Evolutionary conservation across 2,797 vertebrate species (phyloP), one percentile per base, ranked within the genome.

Genomic region (Acipenser transmontanus): DNA sequence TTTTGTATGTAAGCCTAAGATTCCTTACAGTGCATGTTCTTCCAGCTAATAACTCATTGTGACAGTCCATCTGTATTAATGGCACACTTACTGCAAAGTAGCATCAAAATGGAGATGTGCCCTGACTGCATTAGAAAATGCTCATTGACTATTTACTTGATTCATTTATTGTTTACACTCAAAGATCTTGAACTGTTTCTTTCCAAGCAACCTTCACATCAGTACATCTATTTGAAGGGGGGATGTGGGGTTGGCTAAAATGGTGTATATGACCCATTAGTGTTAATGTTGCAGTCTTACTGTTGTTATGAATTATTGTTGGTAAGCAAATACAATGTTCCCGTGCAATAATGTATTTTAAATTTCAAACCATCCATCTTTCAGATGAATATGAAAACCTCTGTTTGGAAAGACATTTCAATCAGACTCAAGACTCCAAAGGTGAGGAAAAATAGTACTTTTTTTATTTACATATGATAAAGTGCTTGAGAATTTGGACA

Each of bases 41-140:
- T 84, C 80, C 79, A 86, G 87, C 74, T 82, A 86, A 81, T 84
- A 83, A 80, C 79, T 87, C 66, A 68, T 77, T 61, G 56, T 78
- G 80, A 78, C 83, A 85, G 81, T 90, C 89, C 88, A 90, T 89
- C 87, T 89, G 86, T 89, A 89, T 90, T 91, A 89, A 89, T 89
- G 85, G 81, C 84, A 82, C 76, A 63, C 61, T 63, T 59, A 63
- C 13, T 81, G 82, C 84, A 84, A 89, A 73, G 83, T 79, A 83
- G 80, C 84, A 87, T 86, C 76, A 72, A 72, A 67, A 69, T 76
- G 7, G 77, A 77, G 62, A 64, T 74, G 72, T 72, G 67, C 71
- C 59, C 75, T 76, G 73, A 76, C 78, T 63, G 66, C 82, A 81
- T 66, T 74, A 85, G 79, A 79, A 87, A 88, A 88, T 87, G 86